A percentile compares a stretch with the other conserved stretches of the same genome.
phyloP scores from a whole-genome alignment of 2,113 vertebrate species.

The Mastomys coucha region DNA sequence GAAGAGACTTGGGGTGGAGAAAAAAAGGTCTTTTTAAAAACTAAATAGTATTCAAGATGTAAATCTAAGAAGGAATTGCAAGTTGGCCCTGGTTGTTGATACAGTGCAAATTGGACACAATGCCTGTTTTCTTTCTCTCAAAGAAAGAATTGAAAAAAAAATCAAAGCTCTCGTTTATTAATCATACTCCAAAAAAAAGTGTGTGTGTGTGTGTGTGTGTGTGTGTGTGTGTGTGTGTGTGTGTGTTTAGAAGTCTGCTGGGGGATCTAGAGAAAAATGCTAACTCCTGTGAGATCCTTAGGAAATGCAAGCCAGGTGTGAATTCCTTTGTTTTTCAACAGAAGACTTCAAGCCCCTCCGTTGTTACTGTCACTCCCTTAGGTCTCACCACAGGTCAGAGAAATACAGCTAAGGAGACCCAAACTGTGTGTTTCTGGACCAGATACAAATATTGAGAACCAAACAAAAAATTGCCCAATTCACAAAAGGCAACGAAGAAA shows the following conservation, averaged over 20 bases:
- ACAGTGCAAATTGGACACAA: not conserved
- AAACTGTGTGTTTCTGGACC: conserved; percentile 37
- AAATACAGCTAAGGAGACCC: conserved; percentile 17
- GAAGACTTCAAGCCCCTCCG: conserved; percentile 20
- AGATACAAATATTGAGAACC: conserved; percentile 36
- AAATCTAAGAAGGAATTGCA: conserved; percentile 48
- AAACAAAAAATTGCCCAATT: conserved; percentile 40
- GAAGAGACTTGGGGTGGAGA: conserved; percentile 30
- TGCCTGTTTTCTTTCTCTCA: not conserved
- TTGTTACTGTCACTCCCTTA: not conserved
- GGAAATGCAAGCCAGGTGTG: conserved; percentile 60
- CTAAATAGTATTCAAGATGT: conserved; percentile 67
- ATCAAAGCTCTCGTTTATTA: conserved; percentile 58
- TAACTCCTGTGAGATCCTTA: conserved; percentile 21
- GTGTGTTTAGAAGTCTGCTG: conserved; percentile 24
- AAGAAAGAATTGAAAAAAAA: not conserved
- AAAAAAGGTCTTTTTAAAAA: not conserved
- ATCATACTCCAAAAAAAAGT: not conserved
- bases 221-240: not conserved
- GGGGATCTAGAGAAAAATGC: conserved; percentile 48
- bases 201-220: too few species aligned
- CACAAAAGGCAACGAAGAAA: not conserved
- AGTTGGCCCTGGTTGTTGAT: conserved; percentile 9
- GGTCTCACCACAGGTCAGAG: conserved; percentile 1
- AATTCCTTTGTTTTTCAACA: conserved; percentile 26